Evolutionary conservation across 2,797 vertebrate species (phyloP), one percentile per base, ranked within the genome.

Genomic region (Chelon labrosus): DNA sequence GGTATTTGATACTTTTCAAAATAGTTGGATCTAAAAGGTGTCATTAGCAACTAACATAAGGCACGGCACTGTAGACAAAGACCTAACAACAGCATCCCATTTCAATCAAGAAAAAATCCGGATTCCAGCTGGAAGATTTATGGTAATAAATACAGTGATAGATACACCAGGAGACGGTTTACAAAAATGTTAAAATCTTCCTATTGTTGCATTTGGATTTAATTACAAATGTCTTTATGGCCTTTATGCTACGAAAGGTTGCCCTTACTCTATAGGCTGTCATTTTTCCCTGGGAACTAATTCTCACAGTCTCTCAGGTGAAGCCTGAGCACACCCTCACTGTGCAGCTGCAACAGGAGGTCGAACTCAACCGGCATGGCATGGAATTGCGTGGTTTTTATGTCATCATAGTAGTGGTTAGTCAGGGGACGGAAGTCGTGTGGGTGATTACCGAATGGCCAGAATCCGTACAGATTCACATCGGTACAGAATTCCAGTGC

Each of bases 331-430:
- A 97, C 93, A 1, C 98, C 97, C 86, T 95, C 92, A 41, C 83
- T 80, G 73, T 98, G 97, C 84, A 99, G 95, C 60, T 86, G 88
- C 66, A 98, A 84, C 84, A 98, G 91, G 38, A 95, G 91, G 14
- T 92, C 90, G 27, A 97, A 99, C 83, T 99, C 98, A 64, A 92
- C 91, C 11, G 97, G 96, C 97, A 99, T 99, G 50, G 95, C 90
- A 14, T 98, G 98, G 62, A 97, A 92, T 22, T 90, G 94, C 0
- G 73, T 96, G 20, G 93, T 90, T 57, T 94, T 82, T 20, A 74
- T 90, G 88, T 99, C 87, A 62, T 99, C 97, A 0, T 98, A 98
- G 86, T 99, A 99, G 85, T 98, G 98, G 85, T 98, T 97, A 55
- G 88, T 96, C 73, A 99, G 87, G 2, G 88, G 65, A 1, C 67